Percentiles rank a stretch among this genome's conserved stretches.
These are phyloP conservation scores for Lithobates sylvaticus DNA, from an alignment of 2,797 vertebrate genomes.

Conservation along the genomic window DNA sequence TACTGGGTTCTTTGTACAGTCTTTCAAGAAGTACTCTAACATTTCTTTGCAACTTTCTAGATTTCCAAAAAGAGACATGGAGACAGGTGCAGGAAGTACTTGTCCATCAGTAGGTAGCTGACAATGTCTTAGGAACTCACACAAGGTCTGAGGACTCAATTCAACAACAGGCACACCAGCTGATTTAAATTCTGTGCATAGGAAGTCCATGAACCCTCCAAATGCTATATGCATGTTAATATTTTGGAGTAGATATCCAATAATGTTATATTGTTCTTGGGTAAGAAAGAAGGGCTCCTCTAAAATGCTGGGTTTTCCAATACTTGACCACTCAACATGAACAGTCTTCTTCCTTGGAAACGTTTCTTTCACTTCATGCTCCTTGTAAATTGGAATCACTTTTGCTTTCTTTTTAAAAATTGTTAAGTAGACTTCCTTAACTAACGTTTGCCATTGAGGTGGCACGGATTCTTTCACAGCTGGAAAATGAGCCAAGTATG, in stretches of 20 bases:
- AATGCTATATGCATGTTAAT: conserved; percentile 69
- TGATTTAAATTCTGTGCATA: conserved; percentile 48
- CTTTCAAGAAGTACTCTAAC: conserved; percentile 34
- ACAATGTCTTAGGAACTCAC: conserved; percentile 67
- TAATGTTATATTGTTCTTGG: accelerated
- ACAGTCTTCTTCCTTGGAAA: neutral
- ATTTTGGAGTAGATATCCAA: conserved; percentile 57
- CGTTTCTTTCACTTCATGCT: accelerated
- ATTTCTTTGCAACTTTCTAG: conserved; percentile 44
- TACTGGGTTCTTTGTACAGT: accelerated
- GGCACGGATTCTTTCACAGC: conserved; percentile 36
- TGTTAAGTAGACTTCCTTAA: conserved; percentile 75
- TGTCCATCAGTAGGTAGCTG: conserved; percentile 15
- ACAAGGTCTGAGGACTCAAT: conserved; percentile 62
- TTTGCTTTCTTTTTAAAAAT: conserved; percentile 67
- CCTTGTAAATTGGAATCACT: conserved; percentile 74
- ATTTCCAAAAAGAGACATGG: conserved; percentile 62
- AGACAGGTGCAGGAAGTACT: conserved; percentile 56
- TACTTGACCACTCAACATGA: conserved; percentile 63
- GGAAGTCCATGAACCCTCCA: accelerated
- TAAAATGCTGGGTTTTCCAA: conserved; percentile 39
- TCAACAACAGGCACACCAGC: conserved; percentile 36
- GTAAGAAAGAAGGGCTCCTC: conserved; percentile 66
- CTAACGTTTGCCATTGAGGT: conserved; percentile 78
- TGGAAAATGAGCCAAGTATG: conserved; percentile 79